Conservation (phyloP, 2,888 invertebrate species). For the Sussaba pulchella region DNA sequence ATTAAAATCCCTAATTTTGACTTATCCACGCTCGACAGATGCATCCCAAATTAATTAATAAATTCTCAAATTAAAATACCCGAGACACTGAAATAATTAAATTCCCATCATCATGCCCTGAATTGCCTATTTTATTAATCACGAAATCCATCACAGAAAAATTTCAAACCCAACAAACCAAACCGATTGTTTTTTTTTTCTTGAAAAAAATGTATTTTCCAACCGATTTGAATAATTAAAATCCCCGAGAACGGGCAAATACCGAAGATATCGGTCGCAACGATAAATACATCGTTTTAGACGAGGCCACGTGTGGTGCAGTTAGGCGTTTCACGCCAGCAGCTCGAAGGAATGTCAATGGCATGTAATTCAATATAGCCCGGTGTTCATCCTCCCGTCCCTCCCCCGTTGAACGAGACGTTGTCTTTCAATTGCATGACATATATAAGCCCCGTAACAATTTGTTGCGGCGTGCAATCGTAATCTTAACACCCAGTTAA, state of each 20-base stretch:
- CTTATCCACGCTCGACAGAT: too few species aligned
- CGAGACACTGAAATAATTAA: too few species aligned
- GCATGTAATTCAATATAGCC: slow-evolving; percentile 64
- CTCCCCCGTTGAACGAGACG: slow-evolving; percentile 59
- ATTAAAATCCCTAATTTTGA: too few species aligned
- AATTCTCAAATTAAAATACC: too few species aligned
- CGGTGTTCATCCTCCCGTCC: neutral
- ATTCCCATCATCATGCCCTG: too few species aligned
- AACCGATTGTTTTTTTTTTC: too few species aligned
- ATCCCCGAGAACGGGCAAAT: neutral
- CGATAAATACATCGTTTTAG: neutral
- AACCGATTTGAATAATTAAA: neutral
- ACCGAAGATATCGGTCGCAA: neutral
- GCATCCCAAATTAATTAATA: too few species aligned
- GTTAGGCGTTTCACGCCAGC: slow-evolving; percentile 37
- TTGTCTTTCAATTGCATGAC: slow-evolving; percentile 67
- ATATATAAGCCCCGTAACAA: slow-evolving; percentile 57
- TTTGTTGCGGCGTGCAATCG: slow-evolving; percentile 60
- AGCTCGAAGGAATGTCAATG: slow-evolving; percentile 63
- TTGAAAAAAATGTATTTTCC: neutral
- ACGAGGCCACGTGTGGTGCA: neutral
- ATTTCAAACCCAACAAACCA: too few species aligned
- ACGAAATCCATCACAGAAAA: too few species aligned
- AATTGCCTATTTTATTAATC: too few species aligned
- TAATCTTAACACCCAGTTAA: slow-evolving; percentile 63